Base-by-base conservation (phyloP, 2,113 vertebrate species). In the Brachypodius melanocephalos region DNA sequence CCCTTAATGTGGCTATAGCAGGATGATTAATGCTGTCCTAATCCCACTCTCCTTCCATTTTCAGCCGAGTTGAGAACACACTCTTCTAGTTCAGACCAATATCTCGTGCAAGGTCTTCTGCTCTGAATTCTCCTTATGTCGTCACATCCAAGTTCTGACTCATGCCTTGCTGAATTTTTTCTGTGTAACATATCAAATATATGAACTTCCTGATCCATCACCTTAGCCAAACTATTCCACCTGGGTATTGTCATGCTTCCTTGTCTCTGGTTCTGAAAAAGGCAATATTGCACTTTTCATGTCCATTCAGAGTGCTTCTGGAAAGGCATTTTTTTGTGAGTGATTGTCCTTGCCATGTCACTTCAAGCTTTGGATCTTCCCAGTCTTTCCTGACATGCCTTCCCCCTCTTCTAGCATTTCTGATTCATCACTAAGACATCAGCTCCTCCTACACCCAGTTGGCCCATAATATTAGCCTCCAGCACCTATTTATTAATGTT, bases 401-500 rank as follows among this genome's bases (percentile, higher is more conserved):
- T 51, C 17, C n/a, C 29, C 6, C 42, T 80, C 36, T 77, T 34
- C 43, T 54, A 43, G 48, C 16, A 74, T 89, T 90, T 89, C 81
- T 91, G 81, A 75, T 94, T 85, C 66, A 72, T 91, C 58, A 71
- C 38, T 66, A 71, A 86, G 76, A 74, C 80, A 67, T 26, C 87
- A 94, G 40, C 57, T 95, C 73, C 84, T 75, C 89, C 77, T 93
- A 51, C 49, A 79, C 48, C 55, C 82, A 61, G 43, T 26, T 93
- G 82, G 48, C 66, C 88, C 61, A 40, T 67, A 84, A 55, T 81
- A 89, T 43, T 55, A 85, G 52, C 73, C 69, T 75, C 57, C 73
- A 82, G 87, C 89, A 59, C 61, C 21, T 87, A 55, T 55, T 92
- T 84, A 73, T 89, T 95, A 86, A 77, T 7, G 3, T 95, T 91